Base-by-base conservation (phyloP, 2,888 invertebrate species). In the Chaitophorus viminalis region DNA sequence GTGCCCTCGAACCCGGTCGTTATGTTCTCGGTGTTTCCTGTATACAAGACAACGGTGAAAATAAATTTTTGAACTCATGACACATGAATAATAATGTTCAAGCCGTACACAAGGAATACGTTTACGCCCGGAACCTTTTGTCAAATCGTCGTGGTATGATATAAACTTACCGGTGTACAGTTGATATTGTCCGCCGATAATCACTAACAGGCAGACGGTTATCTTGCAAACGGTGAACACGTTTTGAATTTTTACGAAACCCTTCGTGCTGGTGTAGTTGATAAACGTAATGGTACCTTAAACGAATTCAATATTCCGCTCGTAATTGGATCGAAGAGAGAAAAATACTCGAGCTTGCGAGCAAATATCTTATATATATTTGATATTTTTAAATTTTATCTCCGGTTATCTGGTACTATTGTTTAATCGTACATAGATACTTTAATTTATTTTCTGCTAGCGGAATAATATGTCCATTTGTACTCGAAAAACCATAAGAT, bases 231-330 rank as follows among this genome's bases (percentile, higher is more conserved):
- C 93, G 17, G 95, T 95, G 90, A 96, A 96, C 81, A 95, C 92
- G 90, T 96, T 96, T 91, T 96, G 96, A 1, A 96, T 94, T 90
- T 94, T 94, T 0, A 96, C 95, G 90, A 95, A 96, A 90, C 95
- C 91, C 90, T 95, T 95, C 18, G 96, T 96, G 90, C 96, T 96
- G 87, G 94, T 94, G 88, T 95, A 93, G 90, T 96, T 95, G 81
- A 96, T 95, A 91, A 94, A 95, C 0, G 95, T 95, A 91, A 96
- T 95, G 60, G 95, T 90, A 91, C 94, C 95, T 95, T 89, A 92
- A 76, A 46, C 21, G 21, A 39, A 78, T 52, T 68, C 84, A 85
- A 39, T n/a, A n/a, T 8, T 76, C 72, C 3, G 18, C 33, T 33
- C 18, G 18, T 92, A 46, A 46, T 14, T 14, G 14, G 3, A 6